Evolutionary conservation across 2,888 invertebrate genomes (phyloP), one percentile per base, ranked within the genome.

Genomic region (Platerodrilus igneus): DNA sequence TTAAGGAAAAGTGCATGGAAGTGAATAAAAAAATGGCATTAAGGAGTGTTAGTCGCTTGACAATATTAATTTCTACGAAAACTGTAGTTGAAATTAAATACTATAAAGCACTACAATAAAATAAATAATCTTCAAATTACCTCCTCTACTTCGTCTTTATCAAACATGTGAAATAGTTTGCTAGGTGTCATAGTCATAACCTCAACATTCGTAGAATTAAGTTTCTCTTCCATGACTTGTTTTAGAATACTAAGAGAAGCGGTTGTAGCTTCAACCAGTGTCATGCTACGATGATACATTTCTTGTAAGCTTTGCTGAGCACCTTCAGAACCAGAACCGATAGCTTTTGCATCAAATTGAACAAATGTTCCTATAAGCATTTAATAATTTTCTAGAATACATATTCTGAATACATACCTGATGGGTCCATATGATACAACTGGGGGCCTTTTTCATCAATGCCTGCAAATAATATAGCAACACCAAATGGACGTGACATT

Each of bases 191-290:
- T 90, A 19, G 90, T 90, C 67, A 93, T 92, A 50, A 96, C 90
- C 73, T 99, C 99, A 35, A 99, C 95, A 69, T 99, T 99, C 37
- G 86, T 91, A 44, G 93, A 88, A 45, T 88, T 96, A 2, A 99
- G 72, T 68, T 97, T 99, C 67, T 99, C 99, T 66, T 99, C 99
- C 99, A 99, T 99, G 0, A 99, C 97, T 71, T 99, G 97, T 67
- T 99, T 99, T 13, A 99, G 73, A 57, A 97, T 97, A 7, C 87
- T 90, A 36, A 99, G 73, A 0, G 94, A 86, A 8, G 89, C 73
- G 60, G 90, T 91, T 46, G 90, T 85, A 0, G 96, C 97, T 72
- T 97, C 96, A 49, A 83, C 82, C 32, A 99, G 68, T 0, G 89
- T 91, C 88, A 99, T 93, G 13, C 91, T 87, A 74, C 90, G 77